A percentile compares a stretch with the other conserved stretches of the same genome.
Conservation (phyloP, 2,113 vertebrate species). For the Eclectus roratus region DNA sequence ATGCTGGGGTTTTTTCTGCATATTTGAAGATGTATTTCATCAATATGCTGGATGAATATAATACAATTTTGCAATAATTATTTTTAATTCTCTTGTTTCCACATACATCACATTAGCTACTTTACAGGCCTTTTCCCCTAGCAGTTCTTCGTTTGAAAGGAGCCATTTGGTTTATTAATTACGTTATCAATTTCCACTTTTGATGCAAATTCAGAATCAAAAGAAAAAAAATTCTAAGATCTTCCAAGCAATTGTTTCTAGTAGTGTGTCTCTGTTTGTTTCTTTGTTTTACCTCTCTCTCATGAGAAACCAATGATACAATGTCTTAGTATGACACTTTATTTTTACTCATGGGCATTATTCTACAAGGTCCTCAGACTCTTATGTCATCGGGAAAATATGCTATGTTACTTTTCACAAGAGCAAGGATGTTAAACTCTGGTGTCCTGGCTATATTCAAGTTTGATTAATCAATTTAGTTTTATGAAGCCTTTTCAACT, state of each 20-base stretch:
- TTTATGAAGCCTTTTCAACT: background rate
- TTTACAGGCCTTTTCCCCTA: background rate
- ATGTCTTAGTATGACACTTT: background rate
- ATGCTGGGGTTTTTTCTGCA: rapidly evolving
- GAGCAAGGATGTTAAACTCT: background rate
- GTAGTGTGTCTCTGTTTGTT: background rate
- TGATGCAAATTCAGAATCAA: background rate
- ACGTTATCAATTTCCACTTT: background rate
- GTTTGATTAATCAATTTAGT: background rate
- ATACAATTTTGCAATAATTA: background rate
- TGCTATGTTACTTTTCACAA: background rate
- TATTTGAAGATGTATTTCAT: background rate
- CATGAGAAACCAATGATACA: background rate
- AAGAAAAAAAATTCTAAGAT: background rate
- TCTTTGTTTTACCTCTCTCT: background rate
- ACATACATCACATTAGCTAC: background rate
- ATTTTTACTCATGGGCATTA: background rate
- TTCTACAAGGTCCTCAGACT: background rate
- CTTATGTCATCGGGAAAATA: background rate
- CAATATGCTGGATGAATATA: background rate
- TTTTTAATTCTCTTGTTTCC: background rate
- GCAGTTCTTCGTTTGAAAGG: background rate
- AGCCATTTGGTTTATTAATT: background rate
- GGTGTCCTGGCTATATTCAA: background rate
- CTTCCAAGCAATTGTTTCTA: background rate